Evolutionary conservation across 2,797 vertebrate genomes (phyloP), one percentile per base, ranked within the genome.

Genomic region (Salarias fasciatus): DNA sequence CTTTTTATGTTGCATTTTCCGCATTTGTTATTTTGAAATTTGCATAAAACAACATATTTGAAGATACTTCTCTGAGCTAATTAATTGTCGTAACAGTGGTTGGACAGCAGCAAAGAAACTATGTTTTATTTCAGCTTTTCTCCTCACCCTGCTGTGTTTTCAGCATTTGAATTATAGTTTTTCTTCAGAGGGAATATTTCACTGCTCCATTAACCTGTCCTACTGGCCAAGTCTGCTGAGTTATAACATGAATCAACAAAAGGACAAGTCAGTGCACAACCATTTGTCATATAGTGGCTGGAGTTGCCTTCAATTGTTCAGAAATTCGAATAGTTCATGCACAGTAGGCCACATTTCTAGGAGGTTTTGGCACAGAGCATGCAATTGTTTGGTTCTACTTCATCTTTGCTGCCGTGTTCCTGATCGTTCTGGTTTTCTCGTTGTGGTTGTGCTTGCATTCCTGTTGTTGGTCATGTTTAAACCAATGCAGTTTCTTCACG

Each of bases 201-300:
- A 28, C 38, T 52, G 56, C 54, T 54, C 45, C 35, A 47, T 41
- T 11, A 73, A 79, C 72, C 31, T 55, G 71, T 46, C 42, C 31
- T 44, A 63, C 63, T 72, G 58, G 77, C 61, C 44, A 18, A 31
- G 24, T 35, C 42, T 51, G 45, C 31, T 66, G 10, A 4, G 18
- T 12, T 4, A 51, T 46, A 28, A 31, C 31, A 51, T 44, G 52
- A 55, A 54, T 11, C 13, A 7, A 15, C 42, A 62, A 15, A 51
- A 45, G 3, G 41, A 53, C 15, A 55, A 63, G 47, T 70, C 28
- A 18, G 8, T 35, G 29, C 63, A 44, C 2, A 44, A 8, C 31
- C 43, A 48, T 37, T 8, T 31, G 24, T 6, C 6, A 6, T 6
- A 35, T 0, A 10, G 24, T 18, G 28, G 10, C 10, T 6, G 3